Percentiles rank a stretch among this genome's conserved stretches.
Conservation (phyloP, 2,888 invertebrate genomes). For the Chymomyza fuscimana region DNA sequence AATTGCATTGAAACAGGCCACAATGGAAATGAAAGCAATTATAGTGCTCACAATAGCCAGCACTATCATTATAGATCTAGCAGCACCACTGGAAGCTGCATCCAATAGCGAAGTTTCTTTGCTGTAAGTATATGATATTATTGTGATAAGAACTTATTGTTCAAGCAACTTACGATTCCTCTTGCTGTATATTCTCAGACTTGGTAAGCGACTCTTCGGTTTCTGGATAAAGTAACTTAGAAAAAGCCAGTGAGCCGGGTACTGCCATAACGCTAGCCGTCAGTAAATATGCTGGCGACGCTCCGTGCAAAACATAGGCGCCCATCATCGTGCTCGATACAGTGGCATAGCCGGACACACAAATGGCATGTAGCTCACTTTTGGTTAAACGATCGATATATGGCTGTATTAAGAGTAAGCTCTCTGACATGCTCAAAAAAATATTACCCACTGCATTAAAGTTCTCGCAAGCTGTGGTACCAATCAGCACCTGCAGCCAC, state of each 20-base stretch:
- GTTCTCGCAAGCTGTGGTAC: conserved; percentile 95
- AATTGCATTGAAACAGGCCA: conserved; percentile 41
- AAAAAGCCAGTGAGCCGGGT: conserved; percentile 92
- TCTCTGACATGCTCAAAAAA: conserved; percentile 95
- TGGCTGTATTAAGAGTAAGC: conserved; percentile 91
- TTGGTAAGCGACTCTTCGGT: conserved; percentile 87
- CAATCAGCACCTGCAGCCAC: conserved; percentile 85
- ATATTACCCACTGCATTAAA: conserved; percentile 94
- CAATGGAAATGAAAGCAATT: conserved; percentile 45
- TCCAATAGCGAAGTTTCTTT: conserved; percentile 90
- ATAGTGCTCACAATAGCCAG: conserved; percentile 86
- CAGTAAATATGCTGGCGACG: conserved; percentile 90
- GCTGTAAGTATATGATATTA: conserved; percentile 80
- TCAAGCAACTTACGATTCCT: conserved; percentile 82
- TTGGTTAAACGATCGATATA: conserved; percentile 88
- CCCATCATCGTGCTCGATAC: conserved; percentile 95
- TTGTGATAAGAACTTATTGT: background rate
- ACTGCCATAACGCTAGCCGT: conserved; percentile 97
- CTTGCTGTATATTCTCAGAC: conserved; percentile 78
- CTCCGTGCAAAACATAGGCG: conserved; percentile 93
- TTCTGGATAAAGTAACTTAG: conserved; percentile 96
- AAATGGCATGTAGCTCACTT: conserved; percentile 94
- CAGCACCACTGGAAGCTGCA: conserved; percentile 93
- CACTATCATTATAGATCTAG: conserved; percentile 87
- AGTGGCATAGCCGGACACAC: conserved; percentile 95